These are phyloP conservation scores for Enhydra lutris DNA, from an alignment of 2,113 vertebrate species.

Conservation along the genomic window DNA sequence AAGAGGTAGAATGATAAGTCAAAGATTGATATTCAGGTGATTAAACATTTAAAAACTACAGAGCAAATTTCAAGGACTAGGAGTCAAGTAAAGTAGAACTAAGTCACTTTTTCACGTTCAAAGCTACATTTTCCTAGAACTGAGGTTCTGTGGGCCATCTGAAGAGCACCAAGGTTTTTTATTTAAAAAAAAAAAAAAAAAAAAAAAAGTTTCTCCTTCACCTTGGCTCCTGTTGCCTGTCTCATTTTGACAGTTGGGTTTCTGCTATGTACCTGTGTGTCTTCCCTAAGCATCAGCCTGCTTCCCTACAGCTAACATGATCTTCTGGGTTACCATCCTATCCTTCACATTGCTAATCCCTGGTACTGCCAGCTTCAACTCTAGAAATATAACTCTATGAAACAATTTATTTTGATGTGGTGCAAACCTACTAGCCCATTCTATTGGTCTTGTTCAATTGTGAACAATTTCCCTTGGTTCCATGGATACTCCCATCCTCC, in stretches of 20 bases:
- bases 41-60: constrained; percentile 18
- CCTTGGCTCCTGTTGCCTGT: neutral
- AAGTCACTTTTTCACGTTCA: constrained; percentile 19
- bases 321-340: neutral
- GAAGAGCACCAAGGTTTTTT: neutral
- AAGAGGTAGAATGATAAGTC: constrained; percentile 20
- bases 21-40: neutral
- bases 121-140: constrained; percentile 18
- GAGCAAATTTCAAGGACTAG: neutral
- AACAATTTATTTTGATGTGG: neutral
- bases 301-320: neutral
- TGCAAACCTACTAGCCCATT: neutral
- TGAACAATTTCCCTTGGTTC: neutral
- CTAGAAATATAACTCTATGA: neutral
- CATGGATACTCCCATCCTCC: neutral
- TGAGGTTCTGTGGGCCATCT: neutral
- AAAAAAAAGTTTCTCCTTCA: neutral
- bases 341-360: neutral
- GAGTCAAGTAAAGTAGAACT: neutral
- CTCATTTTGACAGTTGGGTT: neutral
- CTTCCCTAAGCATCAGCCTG: neutral
- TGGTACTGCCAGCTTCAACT: neutral
- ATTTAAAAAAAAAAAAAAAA: neutral
- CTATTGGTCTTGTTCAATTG: neutral
- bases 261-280: neutral